These are phyloP conservation scores for Centropyge bicolor DNA, from an alignment of 2,797 vertebrate genomes.

Conservation along the genomic window DNA sequence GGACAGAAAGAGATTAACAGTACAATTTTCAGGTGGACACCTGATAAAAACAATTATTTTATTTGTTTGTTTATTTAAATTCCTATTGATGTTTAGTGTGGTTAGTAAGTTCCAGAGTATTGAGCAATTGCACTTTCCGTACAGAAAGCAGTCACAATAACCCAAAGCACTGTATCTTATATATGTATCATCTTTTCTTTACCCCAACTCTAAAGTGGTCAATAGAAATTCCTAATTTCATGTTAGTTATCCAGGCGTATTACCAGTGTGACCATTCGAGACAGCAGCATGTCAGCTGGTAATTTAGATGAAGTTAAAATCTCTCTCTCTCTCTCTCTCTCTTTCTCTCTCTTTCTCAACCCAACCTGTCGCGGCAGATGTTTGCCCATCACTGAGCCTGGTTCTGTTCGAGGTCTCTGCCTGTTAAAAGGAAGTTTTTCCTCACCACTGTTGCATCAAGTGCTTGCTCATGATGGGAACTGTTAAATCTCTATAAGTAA, in stretches of 20 bases:
- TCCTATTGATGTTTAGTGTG: not conserved
- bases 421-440: too few relatives aligned
- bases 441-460: too few relatives aligned
- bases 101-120: not conserved
- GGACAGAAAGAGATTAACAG: not conserved
- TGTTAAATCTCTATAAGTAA: too few relatives aligned
- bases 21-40: not conserved
- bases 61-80: too few relatives aligned
- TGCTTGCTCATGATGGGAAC: too few relatives aligned
- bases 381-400: too few relatives aligned
- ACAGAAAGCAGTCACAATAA: not conserved
- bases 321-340: too few relatives aligned
- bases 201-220: not conserved
- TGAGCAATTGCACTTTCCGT: not conserved
- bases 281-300: not conserved
- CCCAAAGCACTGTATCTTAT: too few relatives aligned
- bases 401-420: too few relatives aligned
- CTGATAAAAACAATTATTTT: too few relatives aligned
- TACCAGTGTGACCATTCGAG: not conserved
- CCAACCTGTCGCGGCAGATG: too few relatives aligned
- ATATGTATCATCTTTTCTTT: not conserved
- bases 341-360: too few relatives aligned
- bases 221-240: not conserved
- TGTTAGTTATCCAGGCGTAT: not conserved
- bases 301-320: not conserved